Percentiles rank a stretch among this genome's conserved stretches.
Evolutionary conservation across 2,888 invertebrate genomes (phyloP).

Genomic region (Rhamnusium bicolor): DNA sequence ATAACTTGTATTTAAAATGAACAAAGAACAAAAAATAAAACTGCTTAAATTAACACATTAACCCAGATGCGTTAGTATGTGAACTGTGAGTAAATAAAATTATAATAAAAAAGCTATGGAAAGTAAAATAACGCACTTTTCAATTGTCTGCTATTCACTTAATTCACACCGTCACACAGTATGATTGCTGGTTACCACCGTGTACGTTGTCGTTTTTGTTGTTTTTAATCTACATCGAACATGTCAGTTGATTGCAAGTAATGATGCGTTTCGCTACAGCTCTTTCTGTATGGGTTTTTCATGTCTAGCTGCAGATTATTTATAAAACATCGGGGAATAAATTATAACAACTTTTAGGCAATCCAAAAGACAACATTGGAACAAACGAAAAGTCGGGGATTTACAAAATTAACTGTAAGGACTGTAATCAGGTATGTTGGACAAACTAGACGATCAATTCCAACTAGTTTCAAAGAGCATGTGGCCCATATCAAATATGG

Average conservation of each 20-base stretch:
- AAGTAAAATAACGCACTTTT: conserved; percentile 17
- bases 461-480: too few relatives aligned
- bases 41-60: background rate
- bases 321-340: too few relatives aligned
- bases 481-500: too few relatives aligned
- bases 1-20: background rate
- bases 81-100: background rate
- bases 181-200: background rate
- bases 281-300: too few relatives aligned
- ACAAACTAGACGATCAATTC: too few relatives aligned
- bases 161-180: background rate
- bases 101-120: background rate
- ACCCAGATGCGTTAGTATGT: background rate
- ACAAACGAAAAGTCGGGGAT: too few relatives aligned
- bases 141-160: background rate
- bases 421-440: too few relatives aligned
- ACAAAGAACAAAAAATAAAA: background rate
- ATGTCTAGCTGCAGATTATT: too few relatives aligned
- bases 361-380: too few relatives aligned
- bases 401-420: too few relatives aligned
- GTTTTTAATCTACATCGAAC: background rate
- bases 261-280: conserved; percentile 1
- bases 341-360: too few relatives aligned
- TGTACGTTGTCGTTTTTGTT: background rate
- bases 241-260: background rate